Conservation (phyloP, 2,113 vertebrate genomes). For the Panthera tigris region DNA sequence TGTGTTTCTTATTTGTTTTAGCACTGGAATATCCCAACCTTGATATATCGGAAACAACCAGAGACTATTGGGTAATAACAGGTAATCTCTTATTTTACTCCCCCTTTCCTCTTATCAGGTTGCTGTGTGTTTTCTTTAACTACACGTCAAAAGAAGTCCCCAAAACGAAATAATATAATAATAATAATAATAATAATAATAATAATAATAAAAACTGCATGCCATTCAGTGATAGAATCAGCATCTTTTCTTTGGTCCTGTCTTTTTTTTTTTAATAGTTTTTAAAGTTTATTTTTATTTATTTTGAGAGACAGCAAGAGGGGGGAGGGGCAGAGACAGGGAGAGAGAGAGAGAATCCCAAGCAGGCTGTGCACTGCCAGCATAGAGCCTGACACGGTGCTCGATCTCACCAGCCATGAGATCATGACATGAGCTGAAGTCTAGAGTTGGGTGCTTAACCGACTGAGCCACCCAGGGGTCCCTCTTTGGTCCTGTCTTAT, state of each 20-base stretch:
- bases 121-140: neutral
- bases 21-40: conserved; percentile 98
- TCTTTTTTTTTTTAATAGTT: neutral
- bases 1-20: conserved; percentile 81
- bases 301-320: too few species aligned
- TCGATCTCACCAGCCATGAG: too few species aligned
- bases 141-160: neutral
- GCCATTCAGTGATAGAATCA: neutral
- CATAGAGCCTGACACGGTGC: too few species aligned
- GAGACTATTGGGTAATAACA: conserved; percentile 98
- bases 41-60: conserved; percentile 94
- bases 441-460: too few species aligned
- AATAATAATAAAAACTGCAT: neutral
- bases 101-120: neutral
- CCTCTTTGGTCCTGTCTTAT: neutral
- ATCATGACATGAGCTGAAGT: too few species aligned
- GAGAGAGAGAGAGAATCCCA: too few species aligned
- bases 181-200: neutral
- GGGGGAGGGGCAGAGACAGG: too few species aligned
- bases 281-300: too few species aligned
- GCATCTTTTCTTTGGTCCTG: neutral
- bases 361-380: too few species aligned
- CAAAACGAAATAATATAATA: neutral
- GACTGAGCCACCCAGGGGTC: too few species aligned
- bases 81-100: conserved; percentile 84